Conservation (phyloP, 2,797 vertebrate species). For the Mycteria americana region DNA sequence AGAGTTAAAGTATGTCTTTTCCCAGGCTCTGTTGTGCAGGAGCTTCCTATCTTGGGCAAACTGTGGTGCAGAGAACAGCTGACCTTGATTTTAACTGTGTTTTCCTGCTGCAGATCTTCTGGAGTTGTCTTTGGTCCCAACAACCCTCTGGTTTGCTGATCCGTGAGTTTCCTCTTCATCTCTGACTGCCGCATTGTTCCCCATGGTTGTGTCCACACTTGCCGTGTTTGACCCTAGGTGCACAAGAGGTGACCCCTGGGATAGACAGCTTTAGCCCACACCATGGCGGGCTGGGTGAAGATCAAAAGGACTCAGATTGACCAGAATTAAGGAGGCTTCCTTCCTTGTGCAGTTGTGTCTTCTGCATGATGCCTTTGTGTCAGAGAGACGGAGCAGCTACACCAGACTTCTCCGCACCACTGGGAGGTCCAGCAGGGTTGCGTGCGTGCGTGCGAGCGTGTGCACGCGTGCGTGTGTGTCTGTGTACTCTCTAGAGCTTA, state of each 20-base stretch:
- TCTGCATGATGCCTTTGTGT: not conserved
- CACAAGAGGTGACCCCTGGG: not conserved
- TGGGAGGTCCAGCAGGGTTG: not conserved
- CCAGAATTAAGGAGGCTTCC: not conserved
- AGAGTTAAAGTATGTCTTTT: not conserved
- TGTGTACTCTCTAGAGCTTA: not conserved
- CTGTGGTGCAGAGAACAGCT: not conserved
- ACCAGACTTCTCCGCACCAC: not conserved
- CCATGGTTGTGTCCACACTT: not conserved
- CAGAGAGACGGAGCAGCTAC: not conserved
- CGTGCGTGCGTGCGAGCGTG: not conserved
- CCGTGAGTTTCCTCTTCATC: not conserved
- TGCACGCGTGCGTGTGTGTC: not conserved
- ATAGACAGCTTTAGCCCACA: not conserved
- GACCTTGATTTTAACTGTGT: not conserved
- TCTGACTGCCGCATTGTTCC: not conserved
- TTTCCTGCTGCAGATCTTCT: not conserved
- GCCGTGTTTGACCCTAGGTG: not conserved
- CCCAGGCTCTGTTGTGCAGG: not conserved
- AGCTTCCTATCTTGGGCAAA: not conserved
- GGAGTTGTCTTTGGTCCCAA: not conserved
- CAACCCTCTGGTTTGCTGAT: not conserved
- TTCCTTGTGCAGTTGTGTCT: not conserved
- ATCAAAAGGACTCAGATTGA: not conserved
- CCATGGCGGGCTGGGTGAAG: not conserved